Base-by-base conservation (phyloP, 2,113 vertebrate genomes). In the Festucalex cinctus region DNA sequence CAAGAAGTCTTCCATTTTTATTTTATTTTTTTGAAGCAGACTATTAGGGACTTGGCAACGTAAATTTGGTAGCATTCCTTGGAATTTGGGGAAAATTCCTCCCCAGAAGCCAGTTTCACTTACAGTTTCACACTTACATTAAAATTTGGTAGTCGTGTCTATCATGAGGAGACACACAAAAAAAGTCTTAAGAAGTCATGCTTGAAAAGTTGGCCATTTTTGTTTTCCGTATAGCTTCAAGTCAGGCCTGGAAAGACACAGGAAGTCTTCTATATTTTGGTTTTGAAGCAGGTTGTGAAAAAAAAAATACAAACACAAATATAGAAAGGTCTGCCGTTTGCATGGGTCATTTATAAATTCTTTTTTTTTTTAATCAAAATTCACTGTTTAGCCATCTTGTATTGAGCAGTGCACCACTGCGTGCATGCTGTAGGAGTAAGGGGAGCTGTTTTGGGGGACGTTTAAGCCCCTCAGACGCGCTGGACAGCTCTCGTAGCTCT, bases 391-490 rank as follows among this genome's bases (percentile, higher is more conserved):
- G 41, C 68, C 78, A 83, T 76, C 63, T 66, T 71, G 49, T 66
- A 26, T 79, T 64, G 44, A 72, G 73, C 65, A 39, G 70, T 62
- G 75, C 75, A 56, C 60, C 67, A 64, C 66, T 62, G 75, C 66
- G 54, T 63, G 75, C 66, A 59, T 63, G 80, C 69, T 62, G 65
- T 70, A 43, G 69, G 75, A 74, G 74, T 83, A 66, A 80, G 59
- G 86, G 89, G 88, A 92, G 90, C 91, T 89, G 78, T 90, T 88
- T 86, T 91, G 83, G 91, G 91, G 86, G 76, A 88, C 87, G 88
- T 93, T 92, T 92, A 94, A 94, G 92, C 92, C 91, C 90, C 88
- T 93, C 92, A 93, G 92, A 94, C 88, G 92, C 89, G 92, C 93
- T 92, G 94, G 94, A 94, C 94, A 93, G 91, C 93, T 84, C 84